phyloP scores from a whole-genome alignment of 2,113 vertebrate genomes.

The Atherinomorus stipes region DNA sequence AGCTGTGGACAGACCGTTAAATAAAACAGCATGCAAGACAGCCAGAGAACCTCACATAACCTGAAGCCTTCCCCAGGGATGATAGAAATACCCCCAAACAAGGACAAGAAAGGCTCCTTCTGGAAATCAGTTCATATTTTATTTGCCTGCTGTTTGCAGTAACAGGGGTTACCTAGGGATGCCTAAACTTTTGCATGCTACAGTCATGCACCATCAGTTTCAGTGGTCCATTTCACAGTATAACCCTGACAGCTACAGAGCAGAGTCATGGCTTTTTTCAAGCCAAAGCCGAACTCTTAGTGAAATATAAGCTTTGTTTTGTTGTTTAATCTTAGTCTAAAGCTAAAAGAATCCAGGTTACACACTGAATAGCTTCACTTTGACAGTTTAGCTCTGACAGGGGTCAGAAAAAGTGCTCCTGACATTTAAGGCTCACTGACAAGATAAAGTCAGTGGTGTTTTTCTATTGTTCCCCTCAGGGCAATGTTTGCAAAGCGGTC shows the following conservation, averaged over 20 bases:
- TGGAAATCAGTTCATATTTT: too few species aligned
- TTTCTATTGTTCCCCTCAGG: conserved; percentile 34
- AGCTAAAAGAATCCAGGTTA: conserved; percentile 31
- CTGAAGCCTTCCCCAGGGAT: too few species aligned
- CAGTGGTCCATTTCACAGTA: conserved; percentile 10
- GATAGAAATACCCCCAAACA: too few species aligned
- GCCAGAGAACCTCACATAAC: too few species aligned
- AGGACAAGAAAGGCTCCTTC: too few species aligned
- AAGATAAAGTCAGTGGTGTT: conserved; percentile 52
- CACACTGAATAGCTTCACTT: conserved; percentile 32
- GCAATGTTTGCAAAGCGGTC: conserved; percentile 51
- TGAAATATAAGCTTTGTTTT: conserved; percentile 6
- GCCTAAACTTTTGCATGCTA: neutral
- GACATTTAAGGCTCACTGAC: conserved; percentile 60
- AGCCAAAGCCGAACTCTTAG: conserved; percentile 6
- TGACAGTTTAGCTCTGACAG: conserved; percentile 55
- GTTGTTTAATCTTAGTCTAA: conserved; percentile 13
- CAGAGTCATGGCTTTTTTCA: conserved; percentile 24
- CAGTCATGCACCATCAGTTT: neutral
- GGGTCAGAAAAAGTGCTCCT: conserved; percentile 45
- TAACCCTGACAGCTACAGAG: conserved; percentile 17
- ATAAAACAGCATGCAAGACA: neutral
- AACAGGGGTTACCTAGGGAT: neutral
- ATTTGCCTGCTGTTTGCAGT: neutral
- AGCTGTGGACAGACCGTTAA: neutral